Base-by-base conservation (phyloP, 2,888 invertebrate species). In the Augochlorella aurata region DNA sequence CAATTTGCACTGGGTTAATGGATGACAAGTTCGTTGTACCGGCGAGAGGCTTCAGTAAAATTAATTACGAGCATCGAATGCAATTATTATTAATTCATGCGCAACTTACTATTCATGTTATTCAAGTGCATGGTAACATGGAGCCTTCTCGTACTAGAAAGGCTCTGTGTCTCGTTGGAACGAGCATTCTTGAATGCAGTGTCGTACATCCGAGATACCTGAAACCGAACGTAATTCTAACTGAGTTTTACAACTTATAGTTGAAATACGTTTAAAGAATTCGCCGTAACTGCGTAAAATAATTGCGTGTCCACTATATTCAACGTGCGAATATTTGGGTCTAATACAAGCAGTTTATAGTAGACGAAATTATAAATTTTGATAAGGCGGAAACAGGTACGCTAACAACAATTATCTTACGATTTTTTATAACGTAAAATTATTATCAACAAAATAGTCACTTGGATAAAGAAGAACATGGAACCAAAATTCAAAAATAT, bases 61-160 rank as follows among this genome's bases (percentile, higher is more conserved):
- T 47, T 72, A 61, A 72, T 72, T 61, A 72, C 49, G 61, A 47
- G 29, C 58, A 61, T 47, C 61, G 61, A 61, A 45, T 14, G 45
- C 24, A 58, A 72, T 58, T 72, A 61, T 49, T 61, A 72, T 72
- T 72, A 72, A 72, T 49, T 61, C 47, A 72, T 72, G 47, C 72
- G 47, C n/a, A 12, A 18, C 61, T 72, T 61, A 61, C 47, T 58
- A 72, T 72, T 72, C 72, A 72, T 72, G n/a, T 61, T 72, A 72
- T 72, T 72, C 72, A 61, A 49, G 72, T 47, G 24, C 61, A n/a
- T 16, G 18, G 47, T n/a, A n/a, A 61, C 71, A 38, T 10, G 18
- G 45, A 45, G 70, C 14, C 70, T 70, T 70, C 58, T 58, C 29
- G 8, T 61, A 24, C 61, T 38, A 29, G 61, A 61, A 61, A 18